Base-by-base conservation (phyloP, 1,140 invertebrate genomes). In the Drosophila bipectinata region DNA sequence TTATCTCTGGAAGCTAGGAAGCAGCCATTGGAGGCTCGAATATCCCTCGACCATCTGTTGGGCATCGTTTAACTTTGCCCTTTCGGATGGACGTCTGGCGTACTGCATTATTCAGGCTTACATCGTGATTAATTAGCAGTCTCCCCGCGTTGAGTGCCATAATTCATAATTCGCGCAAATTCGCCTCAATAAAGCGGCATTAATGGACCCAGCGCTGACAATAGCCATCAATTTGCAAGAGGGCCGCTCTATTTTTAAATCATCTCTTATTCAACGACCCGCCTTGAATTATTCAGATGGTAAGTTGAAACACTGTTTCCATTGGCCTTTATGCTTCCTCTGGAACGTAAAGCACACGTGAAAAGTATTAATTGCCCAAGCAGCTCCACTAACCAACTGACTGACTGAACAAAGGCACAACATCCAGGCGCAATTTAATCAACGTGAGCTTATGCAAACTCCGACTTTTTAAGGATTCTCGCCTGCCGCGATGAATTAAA, bases 41-140 rank as follows among this genome's bases (percentile, higher is more conserved):
- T 64, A 41, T 32, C 60, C 32, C 44, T 58, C 47, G 51, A 21
- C 54, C 80, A 83, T 77, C 77, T 85, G 81, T 58, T 72, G 62
- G 45, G 44, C 59, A 49, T 64, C 57, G 39, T 57, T 64, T 75
- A 66, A 66, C 72, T 75, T 66, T 66, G 28, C 53, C 63, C 58
- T 52, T 68, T 60, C 30, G 45, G 53, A 21, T 44, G 52, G 21
- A n/a, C 30, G 37, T 34, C 34, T 39, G 34, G 34, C 18, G 34
- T 55, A 37, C 69, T 75, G 72, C 60, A 75, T 75, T 66, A 75
- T 75, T 66, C 60, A 75, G 72, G 49, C 51, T 66, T 53, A 56
- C 49, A 59, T 62, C 56, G 57, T 77, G 73, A 77, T 82, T 82
- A 81, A 82, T 81, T 82, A 81, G 44, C 59, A 57, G 68, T 34